Evolutionary conservation across 1,140 invertebrate genomes (phyloP), one percentile per base, ranked within the genome.

Genomic region (Polypedilum vanderplanki): DNA sequence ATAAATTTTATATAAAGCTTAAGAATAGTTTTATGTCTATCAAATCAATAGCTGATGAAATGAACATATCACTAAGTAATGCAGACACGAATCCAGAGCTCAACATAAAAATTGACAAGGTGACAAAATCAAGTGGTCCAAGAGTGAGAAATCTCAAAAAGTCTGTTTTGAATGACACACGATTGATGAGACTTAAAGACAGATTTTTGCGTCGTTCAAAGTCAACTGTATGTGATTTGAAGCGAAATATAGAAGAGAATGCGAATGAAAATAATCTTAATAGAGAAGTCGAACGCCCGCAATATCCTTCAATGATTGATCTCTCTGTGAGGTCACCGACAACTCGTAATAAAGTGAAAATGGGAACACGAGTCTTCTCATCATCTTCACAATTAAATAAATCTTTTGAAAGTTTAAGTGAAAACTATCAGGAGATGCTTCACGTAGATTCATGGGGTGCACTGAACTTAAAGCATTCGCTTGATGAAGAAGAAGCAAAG

Each of bases 1-100:
- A 91, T 80, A 87, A 90, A 79, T 89, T 92, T 80, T 92, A 90
- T 83, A 83, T 90, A 76, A 89, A 89, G 79, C 81, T 91, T 33
- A 87, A 89, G 77, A 87, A 88, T 12, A 89, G 91, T 80, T 86
- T 89, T 41, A 89, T 88, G 40, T 90, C 89, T 64, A 84, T 91
- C 41, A 87, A 88, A 78, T 86, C 87, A 75, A 84, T 92, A 77
- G 87, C 89, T 33, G 87, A 88, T 84, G 89, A 87, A 79, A 81
- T 87, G 75, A 86, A 84, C 76, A 83, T 85, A 70, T 84, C 85
- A 4, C 75, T 86, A 33, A 83, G 82, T 74, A 75, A 75, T 75
- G 4, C 46, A n/a, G 70, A 76, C 74, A 33, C 15, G 12, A 10
- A 12, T n/a, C 40, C 24, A 4, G 24, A 73, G 40, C 33, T 73